phyloP scores from a whole-genome alignment of 2,113 vertebrate species.

The Upupa epops region DNA sequence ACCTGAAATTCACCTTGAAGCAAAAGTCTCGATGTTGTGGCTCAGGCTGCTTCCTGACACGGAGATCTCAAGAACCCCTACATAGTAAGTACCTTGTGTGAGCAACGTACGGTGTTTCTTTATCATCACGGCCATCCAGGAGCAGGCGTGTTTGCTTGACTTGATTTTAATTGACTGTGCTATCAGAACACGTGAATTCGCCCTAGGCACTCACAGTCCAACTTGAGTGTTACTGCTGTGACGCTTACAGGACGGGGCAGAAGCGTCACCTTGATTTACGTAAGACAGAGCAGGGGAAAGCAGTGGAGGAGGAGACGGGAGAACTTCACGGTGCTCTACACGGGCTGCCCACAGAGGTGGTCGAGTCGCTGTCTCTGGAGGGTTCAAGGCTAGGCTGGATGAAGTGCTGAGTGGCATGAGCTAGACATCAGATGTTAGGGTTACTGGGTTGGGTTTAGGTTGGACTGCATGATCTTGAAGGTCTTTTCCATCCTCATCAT shows the following conservation, averaged over 20 bases:
- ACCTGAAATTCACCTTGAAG: neutral
- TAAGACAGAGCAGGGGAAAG: neutral
- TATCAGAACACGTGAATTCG: neutral
- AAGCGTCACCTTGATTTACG: neutral
- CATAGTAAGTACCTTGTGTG: neutral
- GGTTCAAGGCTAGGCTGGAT: no score
- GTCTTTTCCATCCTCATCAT: no score
- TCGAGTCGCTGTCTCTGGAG: no score
- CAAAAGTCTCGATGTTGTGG: neutral
- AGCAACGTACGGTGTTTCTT: neutral
- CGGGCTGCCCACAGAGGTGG: no score
- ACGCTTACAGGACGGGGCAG: neutral
- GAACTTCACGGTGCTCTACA: rapidly evolving
- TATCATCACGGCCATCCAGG: neutral
- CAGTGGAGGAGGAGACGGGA: neutral
- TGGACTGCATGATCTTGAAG: no score
- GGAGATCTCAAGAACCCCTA: neutral
- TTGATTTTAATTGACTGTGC: constrained; percentile 46
- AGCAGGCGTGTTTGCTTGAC: neutral
- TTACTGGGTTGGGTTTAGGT: no score
- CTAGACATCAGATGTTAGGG: no score
- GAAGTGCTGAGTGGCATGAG: no score
- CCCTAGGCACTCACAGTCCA: neutral
- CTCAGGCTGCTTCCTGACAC: neutral
- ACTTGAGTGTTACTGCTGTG: neutral